Percentiles rank a stretch among this genome's conserved stretches.
phyloP scores from a whole-genome alignment of 2,113 vertebrate genomes.

The Rallus limicola region DNA sequence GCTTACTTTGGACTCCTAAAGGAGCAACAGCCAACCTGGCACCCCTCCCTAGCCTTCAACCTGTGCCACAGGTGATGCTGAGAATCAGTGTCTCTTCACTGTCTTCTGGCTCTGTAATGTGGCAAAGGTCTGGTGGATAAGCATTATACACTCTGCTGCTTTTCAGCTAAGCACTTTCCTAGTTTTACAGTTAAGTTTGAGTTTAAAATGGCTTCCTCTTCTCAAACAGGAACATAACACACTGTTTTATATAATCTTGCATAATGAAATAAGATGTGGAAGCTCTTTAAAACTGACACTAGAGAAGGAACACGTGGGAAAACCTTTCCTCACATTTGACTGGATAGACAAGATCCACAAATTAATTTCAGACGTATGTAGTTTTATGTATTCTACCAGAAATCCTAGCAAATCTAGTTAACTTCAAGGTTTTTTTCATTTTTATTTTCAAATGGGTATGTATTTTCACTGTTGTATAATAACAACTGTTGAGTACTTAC shows the following conservation, averaged over 20 bases:
- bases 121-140: neutral
- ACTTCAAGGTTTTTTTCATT: neutral
- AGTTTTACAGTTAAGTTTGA: neutral
- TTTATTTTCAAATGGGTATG: neutral
- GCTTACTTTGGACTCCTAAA: neutral
- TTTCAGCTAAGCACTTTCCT: neutral
- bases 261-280: neutral
- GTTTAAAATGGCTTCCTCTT: neutral
- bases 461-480: neutral
- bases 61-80: neutral
- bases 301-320: neutral
- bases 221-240: neutral
- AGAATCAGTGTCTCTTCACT: neutral
- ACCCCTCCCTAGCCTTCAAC: neutral
- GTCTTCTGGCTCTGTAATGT: neutral
- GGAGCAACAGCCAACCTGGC: rapidly evolving
- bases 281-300: neutral
- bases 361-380: neutral
- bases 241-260: neutral
- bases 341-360: neutral
- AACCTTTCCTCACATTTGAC: neutral
- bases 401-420: neutral
- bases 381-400: neutral
- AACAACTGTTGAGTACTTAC: conserved; percentile 75
- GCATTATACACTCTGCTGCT: neutral